Evolutionary conservation across 1,140 invertebrate species (phyloP), one percentile per base, ranked within the genome.

Genomic region (Oryzaephilus surinamensis): DNA sequence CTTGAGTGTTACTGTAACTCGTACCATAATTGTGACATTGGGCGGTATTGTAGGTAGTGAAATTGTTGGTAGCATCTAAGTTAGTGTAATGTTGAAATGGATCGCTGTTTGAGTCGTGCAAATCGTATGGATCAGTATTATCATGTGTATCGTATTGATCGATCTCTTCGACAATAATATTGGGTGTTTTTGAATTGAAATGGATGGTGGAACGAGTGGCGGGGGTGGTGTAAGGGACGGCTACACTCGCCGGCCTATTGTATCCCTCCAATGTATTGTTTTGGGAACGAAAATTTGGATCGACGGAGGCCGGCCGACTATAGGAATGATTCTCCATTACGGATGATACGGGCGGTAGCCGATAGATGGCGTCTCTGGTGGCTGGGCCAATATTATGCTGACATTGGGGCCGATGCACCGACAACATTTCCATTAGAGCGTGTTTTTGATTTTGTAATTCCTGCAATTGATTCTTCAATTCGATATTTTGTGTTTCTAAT

Each of bases 401-500:
- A 48, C 81, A 84, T 2, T 72, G 74, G 0, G 80, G 73, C 4
- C 70, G 62, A 60, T 86, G 84, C 3, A 75, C 50, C n/a, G 73
- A 71, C 33, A 41, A 61, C 70, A 86, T 80, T 43, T 84, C 80
- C 40, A 81, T 70, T 20, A 88, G 67, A 48, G 76, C 72, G 41
- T 76, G 69, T 58, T 74, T 74, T 51, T 87, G 78, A 4, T 72
- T 74, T 62, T 84, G 79, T 48, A 88, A 55, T 45, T 82, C 76
- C 58, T 84, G 75, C 16, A 64, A 80, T 58, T 90, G 84, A 13
- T 72, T 73, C 59, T 89, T 90, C 17, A 91, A 63, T 46, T 86
- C 81, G 15, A 84, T 73, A 57, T 93, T 93, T 60, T 89, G 85
- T n/a, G 74, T 78, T 60, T 91, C 86, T 10, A 91, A 62, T 2